These are phyloP conservation scores for Aramus guarauna DNA, from an alignment of 2,113 vertebrate genomes.

Conservation along the genomic window DNA sequence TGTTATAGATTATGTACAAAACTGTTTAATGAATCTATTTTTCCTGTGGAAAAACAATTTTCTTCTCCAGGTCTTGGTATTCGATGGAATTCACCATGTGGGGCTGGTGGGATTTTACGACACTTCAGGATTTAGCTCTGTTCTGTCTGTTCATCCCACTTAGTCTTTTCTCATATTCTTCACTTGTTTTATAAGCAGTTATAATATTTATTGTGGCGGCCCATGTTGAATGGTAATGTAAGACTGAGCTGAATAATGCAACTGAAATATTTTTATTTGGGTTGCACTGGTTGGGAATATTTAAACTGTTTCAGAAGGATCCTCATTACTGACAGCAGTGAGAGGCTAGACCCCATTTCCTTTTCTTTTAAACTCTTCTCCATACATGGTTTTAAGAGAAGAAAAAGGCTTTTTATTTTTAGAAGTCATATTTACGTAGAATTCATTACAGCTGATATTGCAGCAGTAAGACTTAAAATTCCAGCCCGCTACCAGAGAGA, in stretches of 20 bases:
- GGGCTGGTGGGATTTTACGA: background rate
- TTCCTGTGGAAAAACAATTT: background rate
- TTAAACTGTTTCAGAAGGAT: background rate
- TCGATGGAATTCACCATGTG: background rate
- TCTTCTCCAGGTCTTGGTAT: background rate
- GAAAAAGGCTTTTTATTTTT: conserved; percentile 34
- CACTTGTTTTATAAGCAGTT: background rate
- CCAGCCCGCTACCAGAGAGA: conserved; percentile 36
- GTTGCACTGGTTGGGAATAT: background rate
- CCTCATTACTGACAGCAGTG: background rate
- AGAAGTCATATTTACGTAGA: conserved; percentile 11
- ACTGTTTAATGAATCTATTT: background rate
- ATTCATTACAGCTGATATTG: conserved; percentile 34
- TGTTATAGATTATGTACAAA: background rate
- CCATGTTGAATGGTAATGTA: background rate
- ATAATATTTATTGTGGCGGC: background rate
- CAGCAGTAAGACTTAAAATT: conserved; percentile 56
- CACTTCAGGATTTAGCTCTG: background rate
- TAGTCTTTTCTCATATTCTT: background rate
- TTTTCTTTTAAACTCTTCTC: background rate
- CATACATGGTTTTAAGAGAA: background rate
- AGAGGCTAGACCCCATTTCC: background rate
- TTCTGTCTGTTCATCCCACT: background rate
- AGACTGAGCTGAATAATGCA: background rate
- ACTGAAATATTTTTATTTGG: background rate